Evolutionary conservation across 1,140 invertebrate species (phyloP), one percentile per base, ranked within the genome.

Genomic region (Panagrolaimus sp.): DNA sequence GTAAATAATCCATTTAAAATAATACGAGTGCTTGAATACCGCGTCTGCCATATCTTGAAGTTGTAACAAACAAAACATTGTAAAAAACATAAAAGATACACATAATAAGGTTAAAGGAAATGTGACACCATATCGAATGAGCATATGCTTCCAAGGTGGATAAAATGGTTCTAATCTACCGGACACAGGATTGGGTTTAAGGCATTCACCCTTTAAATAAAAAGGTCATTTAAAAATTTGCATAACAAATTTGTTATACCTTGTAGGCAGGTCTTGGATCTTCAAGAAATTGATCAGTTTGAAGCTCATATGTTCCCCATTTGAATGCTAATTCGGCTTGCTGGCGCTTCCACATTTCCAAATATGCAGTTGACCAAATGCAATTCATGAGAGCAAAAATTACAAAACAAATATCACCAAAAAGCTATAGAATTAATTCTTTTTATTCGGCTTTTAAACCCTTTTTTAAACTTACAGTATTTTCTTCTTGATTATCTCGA

Each of bases 351-450:
- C 91, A 93, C 63, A 89, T 77, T 87, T 91, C 89, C 43, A 90
- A 82, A 79, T 90, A 90, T 48, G 91, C 83, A 24, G 90, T 91
- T 1, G 90, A 89, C 94, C 94, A 97, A 62, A 94, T 86, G 12
- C 95, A 91, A 84, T 96, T 96, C 83, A 96, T 93, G 32, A 95
- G 86, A 8, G 93, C 93, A 84, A 95, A 96, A 15, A 92, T 80
- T 21, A 96, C 91, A 85, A 93, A 93, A 28, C 90, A 91, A 71
- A 93, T 88, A 84, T 95, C 93, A 14, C 73, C 70, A 15, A 73
- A 68, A 12, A 80, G 73, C 76, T 78, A 68, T 66, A 83, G 55
- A 24, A 67, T n/a, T 0, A 14, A 32, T 17, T 15, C 10, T 68
- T 43, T 1, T 15, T 65, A 12, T 15, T 5, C 14, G 38, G 12